A percentile compares a stretch with the other conserved stretches of the same genome.
These are phyloP conservation scores for Hemicordylus capensis DNA, from an alignment of 2,113 vertebrate species.

Conservation along the genomic window DNA sequence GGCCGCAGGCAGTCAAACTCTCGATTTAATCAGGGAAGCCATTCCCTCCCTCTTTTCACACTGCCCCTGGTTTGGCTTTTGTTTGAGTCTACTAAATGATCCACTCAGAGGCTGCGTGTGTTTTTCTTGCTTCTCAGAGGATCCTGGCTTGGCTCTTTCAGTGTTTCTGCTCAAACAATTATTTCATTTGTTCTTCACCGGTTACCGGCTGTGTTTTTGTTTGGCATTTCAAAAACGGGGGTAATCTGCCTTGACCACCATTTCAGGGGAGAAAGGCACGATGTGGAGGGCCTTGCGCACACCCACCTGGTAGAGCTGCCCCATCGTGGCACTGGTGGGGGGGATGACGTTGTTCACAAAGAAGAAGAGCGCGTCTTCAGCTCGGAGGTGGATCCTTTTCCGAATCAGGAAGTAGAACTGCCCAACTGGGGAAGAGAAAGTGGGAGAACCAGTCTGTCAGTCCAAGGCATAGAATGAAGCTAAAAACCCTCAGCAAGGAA, in stretches of 20 bases:
- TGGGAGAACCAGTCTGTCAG: neutral
- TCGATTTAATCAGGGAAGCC: too few species aligned
- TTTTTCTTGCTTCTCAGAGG: too few species aligned
- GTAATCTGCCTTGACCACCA: neutral
- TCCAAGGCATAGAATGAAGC: accelerated
- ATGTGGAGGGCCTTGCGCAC: accelerated
- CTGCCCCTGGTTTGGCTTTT: too few species aligned
- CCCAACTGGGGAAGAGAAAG: conserved; percentile 77
- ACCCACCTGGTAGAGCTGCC: conserved; percentile 89
- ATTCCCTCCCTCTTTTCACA: too few species aligned
- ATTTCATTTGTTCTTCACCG: neutral
- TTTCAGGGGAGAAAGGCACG: neutral
- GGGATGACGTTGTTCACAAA: conserved; percentile 97
- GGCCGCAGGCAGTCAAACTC: too few species aligned
- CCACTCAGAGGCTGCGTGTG: too few species aligned
- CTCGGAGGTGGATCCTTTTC: conserved; percentile 93
- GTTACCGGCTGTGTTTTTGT: neutral
- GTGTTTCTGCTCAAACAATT: too few species aligned
- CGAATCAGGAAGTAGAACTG: conserved; percentile 97
- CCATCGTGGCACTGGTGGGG: conserved; percentile 94
- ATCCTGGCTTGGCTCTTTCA: too few species aligned
- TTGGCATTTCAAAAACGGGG: neutral
- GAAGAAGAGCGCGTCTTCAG: conserved; percentile 94
- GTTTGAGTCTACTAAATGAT: too few species aligned
- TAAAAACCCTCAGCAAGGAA: too few species aligned